A percentile compares a stretch with the other conserved stretches of the same genome.
phyloP scores from a whole-genome alignment of 1,140 invertebrate genomes.

The Drosophila persimilis region DNA sequence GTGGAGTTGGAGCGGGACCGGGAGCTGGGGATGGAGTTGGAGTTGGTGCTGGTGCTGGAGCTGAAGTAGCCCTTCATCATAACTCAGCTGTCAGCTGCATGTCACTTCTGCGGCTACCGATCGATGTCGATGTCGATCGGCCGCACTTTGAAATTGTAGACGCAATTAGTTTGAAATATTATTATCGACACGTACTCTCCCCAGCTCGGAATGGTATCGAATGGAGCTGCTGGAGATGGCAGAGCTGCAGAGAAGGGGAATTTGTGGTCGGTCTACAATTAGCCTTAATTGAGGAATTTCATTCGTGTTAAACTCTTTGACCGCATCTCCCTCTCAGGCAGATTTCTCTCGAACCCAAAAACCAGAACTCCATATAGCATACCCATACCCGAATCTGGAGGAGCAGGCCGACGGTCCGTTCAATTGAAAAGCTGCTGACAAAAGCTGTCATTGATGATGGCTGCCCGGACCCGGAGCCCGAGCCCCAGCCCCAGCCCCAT shows the following conservation, averaged over 20 bases:
- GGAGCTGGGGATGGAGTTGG: conserved; percentile 11
- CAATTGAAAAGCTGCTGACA: conserved; percentile 80
- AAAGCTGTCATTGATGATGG: conserved; percentile 77
- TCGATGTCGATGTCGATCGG: conserved; percentile 47
- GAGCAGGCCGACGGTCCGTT: conserved; percentile 21
- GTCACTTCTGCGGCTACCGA: conserved; percentile 81
- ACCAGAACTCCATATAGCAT: conserved; percentile 22
- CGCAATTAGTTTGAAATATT: conserved; percentile 78
- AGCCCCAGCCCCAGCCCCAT: not conserved
- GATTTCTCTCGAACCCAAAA: conserved; percentile 52
- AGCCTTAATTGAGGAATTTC: conserved; percentile 74
- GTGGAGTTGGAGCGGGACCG: conserved; percentile 39
- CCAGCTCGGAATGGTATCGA: conserved; percentile 31
- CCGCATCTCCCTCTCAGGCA: conserved; percentile 61
- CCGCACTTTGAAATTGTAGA: conserved; percentile 71
- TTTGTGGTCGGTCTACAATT: conserved; percentile 66
- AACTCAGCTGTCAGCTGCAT: conserved; percentile 82
- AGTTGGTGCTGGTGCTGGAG: conserved; percentile 14
- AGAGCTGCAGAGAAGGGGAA: not conserved
- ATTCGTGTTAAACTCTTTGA: conserved; percentile 81
- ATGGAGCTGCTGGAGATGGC: conserved; percentile 4
- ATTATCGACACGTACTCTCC: conserved; percentile 78
- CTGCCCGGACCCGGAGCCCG: conserved; percentile 4
- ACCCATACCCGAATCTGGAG: conserved; percentile 15
- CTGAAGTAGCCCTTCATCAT: conserved; percentile 54